A percentile compares a stretch with the other conserved stretches of the same genome.
Conservation (phyloP, 2,113 vertebrate genomes). For the Papio anubis region DNA sequence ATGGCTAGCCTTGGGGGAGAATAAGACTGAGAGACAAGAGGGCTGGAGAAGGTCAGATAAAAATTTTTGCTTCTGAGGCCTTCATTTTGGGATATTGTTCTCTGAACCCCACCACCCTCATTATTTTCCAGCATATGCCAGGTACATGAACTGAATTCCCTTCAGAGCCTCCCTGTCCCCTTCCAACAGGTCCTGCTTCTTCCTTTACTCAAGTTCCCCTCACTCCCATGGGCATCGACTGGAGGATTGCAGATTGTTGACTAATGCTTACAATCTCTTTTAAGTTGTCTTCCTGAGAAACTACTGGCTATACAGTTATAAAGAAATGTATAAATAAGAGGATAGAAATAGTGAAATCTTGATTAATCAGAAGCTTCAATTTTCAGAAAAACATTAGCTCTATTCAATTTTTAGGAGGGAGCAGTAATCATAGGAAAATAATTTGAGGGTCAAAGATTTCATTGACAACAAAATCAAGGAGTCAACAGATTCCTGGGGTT, state of each 20-base stretch:
- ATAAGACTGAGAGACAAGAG: too few relatives aligned
- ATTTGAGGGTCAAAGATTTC: neutral
- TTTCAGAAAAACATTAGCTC: neutral
- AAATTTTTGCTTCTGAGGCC: too few relatives aligned
- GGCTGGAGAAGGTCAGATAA: too few relatives aligned
- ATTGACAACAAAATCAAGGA: neutral
- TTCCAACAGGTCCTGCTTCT: neutral
- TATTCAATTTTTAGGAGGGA: neutral
- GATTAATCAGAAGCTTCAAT: neutral
- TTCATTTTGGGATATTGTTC: too few relatives aligned
- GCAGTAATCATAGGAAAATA: neutral
- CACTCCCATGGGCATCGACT: rapidly evolving
- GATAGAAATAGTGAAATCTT: neutral
- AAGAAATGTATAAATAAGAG: neutral
- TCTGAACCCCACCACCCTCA: too few relatives aligned
- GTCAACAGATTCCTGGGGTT: neutral
- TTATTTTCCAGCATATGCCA: neutral
- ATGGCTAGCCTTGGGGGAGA: too few relatives aligned
- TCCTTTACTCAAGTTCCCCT: neutral
- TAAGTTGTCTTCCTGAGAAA: neutral
- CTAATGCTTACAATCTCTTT: neutral
- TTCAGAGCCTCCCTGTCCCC: rapidly evolving
- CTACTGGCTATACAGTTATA: neutral
- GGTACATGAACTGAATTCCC: neutral
- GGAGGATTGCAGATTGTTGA: neutral